These are phyloP conservation scores for Miichthys miiuy DNA, from an alignment of 2,797 vertebrate genomes.

Conservation along the genomic window DNA sequence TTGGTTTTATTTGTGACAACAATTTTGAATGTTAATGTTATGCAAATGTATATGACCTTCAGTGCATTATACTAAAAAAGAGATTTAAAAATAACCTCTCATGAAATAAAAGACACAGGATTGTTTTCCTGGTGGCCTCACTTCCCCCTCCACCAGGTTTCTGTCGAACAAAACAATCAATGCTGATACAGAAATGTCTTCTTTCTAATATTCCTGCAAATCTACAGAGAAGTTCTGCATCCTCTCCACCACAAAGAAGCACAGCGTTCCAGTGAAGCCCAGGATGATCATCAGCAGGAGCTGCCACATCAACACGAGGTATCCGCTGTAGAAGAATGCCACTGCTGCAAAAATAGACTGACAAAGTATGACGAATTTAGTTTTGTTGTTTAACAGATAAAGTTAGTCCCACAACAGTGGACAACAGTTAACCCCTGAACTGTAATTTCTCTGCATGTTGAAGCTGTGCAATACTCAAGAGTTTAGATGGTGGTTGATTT, in stretches of 20 bases:
- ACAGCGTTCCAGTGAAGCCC: slow-evolving; percentile 85
- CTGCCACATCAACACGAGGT: slow-evolving; percentile 85
- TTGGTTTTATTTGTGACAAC: not conserved
- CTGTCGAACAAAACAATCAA: slow-evolving; percentile 1
- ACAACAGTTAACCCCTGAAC: not conserved
- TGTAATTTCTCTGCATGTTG: not conserved
- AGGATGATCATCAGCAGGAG: slow-evolving; percentile 85
- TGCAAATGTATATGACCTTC: not conserved
- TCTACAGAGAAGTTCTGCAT: slow-evolving; percentile 74
- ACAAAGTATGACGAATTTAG: not conserved
- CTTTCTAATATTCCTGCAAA: slow-evolving; percentile 71
- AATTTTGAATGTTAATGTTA: not conserved
- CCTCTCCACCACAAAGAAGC: slow-evolving; percentile 87
- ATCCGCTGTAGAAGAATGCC: slow-evolving; percentile 89
- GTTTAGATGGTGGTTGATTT: too few species aligned
- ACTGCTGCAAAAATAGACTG: slow-evolving; percentile 87
- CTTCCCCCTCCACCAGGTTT: not conserved
- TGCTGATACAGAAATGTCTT: not conserved
- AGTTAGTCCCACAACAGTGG: not conserved
- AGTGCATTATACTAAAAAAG: slow-evolving; percentile 1
- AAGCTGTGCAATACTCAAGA: not conserved
- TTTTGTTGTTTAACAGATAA: not conserved
- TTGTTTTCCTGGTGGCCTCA: not conserved
- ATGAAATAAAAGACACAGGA: slow-evolving; percentile 19
- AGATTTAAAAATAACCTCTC: slow-evolving; percentile 1